Base-by-base conservation (phyloP, 2,113 vertebrate genomes). In the Corydoras maculifer region DNA sequence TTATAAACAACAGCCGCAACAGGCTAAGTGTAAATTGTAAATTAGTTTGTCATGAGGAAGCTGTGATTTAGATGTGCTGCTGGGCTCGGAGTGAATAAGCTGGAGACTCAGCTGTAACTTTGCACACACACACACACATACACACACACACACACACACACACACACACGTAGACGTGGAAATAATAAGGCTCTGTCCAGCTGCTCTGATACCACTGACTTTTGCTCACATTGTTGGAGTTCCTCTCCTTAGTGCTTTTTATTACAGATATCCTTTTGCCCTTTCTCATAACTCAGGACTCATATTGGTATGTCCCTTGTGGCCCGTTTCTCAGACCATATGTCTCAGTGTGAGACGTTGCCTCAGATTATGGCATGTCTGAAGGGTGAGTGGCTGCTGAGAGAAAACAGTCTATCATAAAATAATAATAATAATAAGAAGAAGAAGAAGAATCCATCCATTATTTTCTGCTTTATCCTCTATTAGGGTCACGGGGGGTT, bases 291-390 rank as follows among this genome's bases (percentile, higher is more conserved):
- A 53, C 51, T 53, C 9, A 14, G 10, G 9, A 29, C 77, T 75
- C 77, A 78, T 82, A 82, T 80, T 81, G 73, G 74, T 74, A 78
- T 77, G 76, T 80, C 71, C 64, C 72, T 76, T 49, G 9, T 77
- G 72, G 74, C 62, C 35, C 66, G 65, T 78, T 67, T 72, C 66
- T 71, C 74, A 81, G 84, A 83, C 77, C 77, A 67, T 77, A 73
- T 73, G 75, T 53, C 65, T 70, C 65, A 74, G 73, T 76, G 64
- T 68, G 64, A 72, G 70, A 70, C 60, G 25, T 61, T 13, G 62
- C 63, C 62, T 67, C 72, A 53, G 70, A 69, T 60, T 58, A 53
- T 58, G 6, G 13, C 60, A 69, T 55, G 65, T 35, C 35, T 58
- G 55, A 32, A 15, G 30, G 12, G 9, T 14, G 32, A 3, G 43